Percentiles rank a stretch among this genome's conserved stretches.
These are phyloP conservation scores for Agapostemon virescens DNA, from an alignment of 2,888 invertebrate genomes.

Conservation along the genomic window DNA sequence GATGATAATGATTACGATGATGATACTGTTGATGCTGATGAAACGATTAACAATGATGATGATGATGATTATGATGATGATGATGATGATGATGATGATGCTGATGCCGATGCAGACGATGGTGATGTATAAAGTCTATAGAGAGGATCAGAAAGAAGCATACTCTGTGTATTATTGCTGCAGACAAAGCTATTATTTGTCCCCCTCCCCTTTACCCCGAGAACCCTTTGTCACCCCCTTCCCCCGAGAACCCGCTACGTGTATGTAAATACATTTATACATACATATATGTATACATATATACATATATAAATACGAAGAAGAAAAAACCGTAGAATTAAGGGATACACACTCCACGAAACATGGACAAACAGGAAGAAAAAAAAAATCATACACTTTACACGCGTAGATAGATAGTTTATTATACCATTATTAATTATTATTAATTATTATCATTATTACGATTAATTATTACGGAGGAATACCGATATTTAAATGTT, in stretches of 20 bases:
- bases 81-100: conserved; percentile 14
- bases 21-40: conserved; percentile 18
- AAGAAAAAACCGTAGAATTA: conserved; percentile 61
- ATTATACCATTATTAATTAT: conserved; percentile 74
- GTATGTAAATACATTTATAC: conserved; percentile 75
- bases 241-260: conserved; percentile 63
- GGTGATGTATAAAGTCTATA: conserved; percentile 76
- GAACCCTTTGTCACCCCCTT: neutral
- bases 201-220: too few relatives aligned
- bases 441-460: conserved; percentile 72
- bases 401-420: conserved; percentile 77
- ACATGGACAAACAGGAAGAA: conserved; percentile 54
- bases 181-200: conserved; percentile 72
- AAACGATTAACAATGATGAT: conserved; percentile 15
- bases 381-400: conserved; percentile 69
- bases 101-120: too few relatives aligned
- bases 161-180: conserved; percentile 75
- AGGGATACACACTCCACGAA: conserved; percentile 69
- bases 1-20: conserved; percentile 14
- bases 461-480: conserved; percentile 71
- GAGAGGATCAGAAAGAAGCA: conserved; percentile 63
- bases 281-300: conserved; percentile 73
- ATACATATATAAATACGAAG: conserved; percentile 76
- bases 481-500: conserved; percentile 79
- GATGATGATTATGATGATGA: conserved; percentile 14